Percentiles rank a stretch among this genome's conserved stretches.
phyloP scores from a whole-genome alignment of 2,113 vertebrate species.

The Neodon shergylaensis region DNA sequence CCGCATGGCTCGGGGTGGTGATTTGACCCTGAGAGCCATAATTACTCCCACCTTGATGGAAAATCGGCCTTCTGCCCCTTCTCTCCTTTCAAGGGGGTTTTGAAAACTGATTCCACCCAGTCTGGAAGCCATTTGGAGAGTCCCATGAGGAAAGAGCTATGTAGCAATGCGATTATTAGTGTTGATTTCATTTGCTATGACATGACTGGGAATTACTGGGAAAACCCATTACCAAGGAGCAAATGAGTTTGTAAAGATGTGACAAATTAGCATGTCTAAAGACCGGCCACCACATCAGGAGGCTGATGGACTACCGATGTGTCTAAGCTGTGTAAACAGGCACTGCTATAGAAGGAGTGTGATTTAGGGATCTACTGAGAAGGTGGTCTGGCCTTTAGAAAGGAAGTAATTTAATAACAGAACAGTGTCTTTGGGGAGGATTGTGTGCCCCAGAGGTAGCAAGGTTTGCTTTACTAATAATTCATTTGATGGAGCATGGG shows the following conservation, averaged over 20 bases:
- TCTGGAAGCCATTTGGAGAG: constrained; percentile 74
- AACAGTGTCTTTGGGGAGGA: constrained; percentile 5
- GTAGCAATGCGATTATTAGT: constrained; percentile 36
- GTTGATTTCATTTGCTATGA: constrained; percentile 63
- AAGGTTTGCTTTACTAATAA: constrained; percentile 10
- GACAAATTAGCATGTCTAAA: constrained; percentile 59
- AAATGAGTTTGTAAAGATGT: constrained; percentile 58
- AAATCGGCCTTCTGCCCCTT: neutral
- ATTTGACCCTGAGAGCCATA: neutral
- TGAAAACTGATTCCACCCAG: constrained; percentile 51
- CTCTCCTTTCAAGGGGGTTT: constrained; percentile 46
- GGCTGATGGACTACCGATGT: constrained; percentile 8
- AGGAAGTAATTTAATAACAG: neutral
- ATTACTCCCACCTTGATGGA: neutral
- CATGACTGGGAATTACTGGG: constrained; percentile 59
- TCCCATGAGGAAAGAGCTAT: constrained; percentile 57
- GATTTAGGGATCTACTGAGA: constrained; percentile 41
- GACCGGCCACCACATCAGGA: constrained; percentile 37
- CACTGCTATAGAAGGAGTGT: neutral
- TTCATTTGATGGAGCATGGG: neutral
- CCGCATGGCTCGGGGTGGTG: neutral
- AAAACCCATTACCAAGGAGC: neutral
- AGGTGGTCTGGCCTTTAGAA: constrained; percentile 12
- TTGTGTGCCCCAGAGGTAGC: neutral
- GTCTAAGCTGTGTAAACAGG: constrained; percentile 57